Percentiles rank a stretch among this genome's conserved stretches.
These are phyloP conservation scores for Sphaeramia orbicularis DNA, from an alignment of 2,797 vertebrate species.

Conservation along the genomic window DNA sequence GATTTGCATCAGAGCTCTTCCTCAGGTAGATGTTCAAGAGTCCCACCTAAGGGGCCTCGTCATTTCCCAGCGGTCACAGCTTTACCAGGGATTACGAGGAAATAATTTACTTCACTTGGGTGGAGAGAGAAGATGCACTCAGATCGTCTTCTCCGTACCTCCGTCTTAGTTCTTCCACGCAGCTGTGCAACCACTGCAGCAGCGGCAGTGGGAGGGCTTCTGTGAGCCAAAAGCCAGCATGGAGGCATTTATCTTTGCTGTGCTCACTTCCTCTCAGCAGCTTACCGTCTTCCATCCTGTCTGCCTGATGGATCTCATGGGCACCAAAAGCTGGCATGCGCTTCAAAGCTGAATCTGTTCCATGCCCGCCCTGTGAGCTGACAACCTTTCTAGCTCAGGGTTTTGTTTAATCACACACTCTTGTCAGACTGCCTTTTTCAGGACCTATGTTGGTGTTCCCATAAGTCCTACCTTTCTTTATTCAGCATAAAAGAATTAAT, in stretches of 20 bases:
- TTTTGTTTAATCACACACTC: slow-evolving; percentile 34
- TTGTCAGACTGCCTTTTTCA: slow-evolving; percentile 9
- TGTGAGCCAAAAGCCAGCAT: slow-evolving; percentile 37
- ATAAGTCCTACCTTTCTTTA: slow-evolving; percentile 7
- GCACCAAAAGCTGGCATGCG: slow-evolving; percentile 38
- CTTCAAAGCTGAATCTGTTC: slow-evolving; percentile 49
- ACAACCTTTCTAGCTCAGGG: slow-evolving; percentile 14
- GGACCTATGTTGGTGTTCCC: not conserved
- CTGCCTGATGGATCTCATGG: slow-evolving; percentile 52
- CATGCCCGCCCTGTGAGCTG: slow-evolving; percentile 27
- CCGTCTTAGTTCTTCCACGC: not conserved
- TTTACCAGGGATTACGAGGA: slow-evolving; percentile 24
- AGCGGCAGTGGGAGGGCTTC: slow-evolving; percentile 28
- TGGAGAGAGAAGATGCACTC: slow-evolving; percentile 1
- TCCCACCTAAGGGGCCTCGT: not conserved
- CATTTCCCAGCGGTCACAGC: not conserved
- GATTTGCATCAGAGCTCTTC: too few species aligned
- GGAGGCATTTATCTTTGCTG: slow-evolving; percentile 56
- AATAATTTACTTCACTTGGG: slow-evolving; percentile 27
- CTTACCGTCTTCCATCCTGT: slow-evolving; percentile 41
- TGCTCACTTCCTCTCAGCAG: slow-evolving; percentile 57
- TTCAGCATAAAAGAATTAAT: slow-evolving; percentile 1
- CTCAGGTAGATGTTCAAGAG: not conserved
- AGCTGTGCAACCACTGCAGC: slow-evolving; percentile 16
- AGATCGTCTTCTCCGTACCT: not conserved